These are phyloP conservation scores for Archips xylosteana DNA, from an alignment of 2,888 invertebrate genomes.

Conservation along the genomic window DNA sequence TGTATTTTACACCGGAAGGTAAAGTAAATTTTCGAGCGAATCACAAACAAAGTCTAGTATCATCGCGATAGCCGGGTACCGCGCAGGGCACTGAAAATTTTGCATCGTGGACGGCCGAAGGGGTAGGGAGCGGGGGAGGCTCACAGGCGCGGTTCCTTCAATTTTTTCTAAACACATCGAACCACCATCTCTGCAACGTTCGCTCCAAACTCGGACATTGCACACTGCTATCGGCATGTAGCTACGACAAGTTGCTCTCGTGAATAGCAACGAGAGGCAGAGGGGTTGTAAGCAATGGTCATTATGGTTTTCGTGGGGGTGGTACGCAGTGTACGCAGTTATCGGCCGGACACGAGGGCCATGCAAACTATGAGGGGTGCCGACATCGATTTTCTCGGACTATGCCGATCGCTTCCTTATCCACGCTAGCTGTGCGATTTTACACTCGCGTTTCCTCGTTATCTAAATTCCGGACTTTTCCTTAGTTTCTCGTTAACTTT, in stretches of 20 bases:
- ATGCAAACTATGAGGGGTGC: conserved; percentile 84
- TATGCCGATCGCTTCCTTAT: conserved; percentile 77
- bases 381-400: conserved; percentile 83
- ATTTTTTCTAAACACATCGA: conserved; percentile 64
- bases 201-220: conserved; percentile 42
- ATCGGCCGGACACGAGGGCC: conserved; percentile 66
- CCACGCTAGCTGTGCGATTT: conserved; percentile 61
- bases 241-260: conserved; percentile 2
- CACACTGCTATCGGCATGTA: conserved; percentile 36
- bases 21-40: conserved; percentile 8
- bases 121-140: conserved; percentile 53
- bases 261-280: conserved; percentile 10
- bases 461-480: conserved; percentile 5
- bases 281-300: conserved; percentile 26
- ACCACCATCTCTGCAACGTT: conserved; percentile 47
- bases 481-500: not conserved
- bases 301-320: conserved; percentile 42
- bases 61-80: conserved; percentile 56
- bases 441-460: conserved; percentile 60
- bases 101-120: conserved; percentile 68
- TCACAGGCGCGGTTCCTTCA: conserved; percentile 59
- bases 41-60: conserved; percentile 47
- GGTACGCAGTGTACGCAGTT: conserved; percentile 46
- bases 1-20: not conserved
- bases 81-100: conserved; percentile 73